Conservation (phyloP, 2,113 vertebrate genomes). For the Psettodes erumei region DNA sequence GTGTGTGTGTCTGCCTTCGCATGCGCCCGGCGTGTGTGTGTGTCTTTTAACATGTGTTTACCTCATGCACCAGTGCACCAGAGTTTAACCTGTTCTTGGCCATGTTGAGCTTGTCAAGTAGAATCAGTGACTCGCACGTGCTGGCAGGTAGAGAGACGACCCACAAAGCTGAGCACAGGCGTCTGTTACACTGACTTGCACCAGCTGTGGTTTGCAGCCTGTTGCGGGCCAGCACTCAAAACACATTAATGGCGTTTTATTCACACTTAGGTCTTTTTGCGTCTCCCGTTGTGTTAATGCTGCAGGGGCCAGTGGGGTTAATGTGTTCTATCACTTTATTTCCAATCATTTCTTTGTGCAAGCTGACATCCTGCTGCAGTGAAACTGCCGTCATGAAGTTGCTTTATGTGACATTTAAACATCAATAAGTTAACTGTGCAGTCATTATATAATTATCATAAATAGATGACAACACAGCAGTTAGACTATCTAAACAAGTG, state of each 20-base stretch:
- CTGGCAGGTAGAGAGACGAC: slow-evolving; percentile 10
- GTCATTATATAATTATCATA: neutral
- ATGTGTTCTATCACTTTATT: neutral
- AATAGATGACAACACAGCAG: neutral
- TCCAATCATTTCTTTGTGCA: neutral
- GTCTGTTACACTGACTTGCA: slow-evolving; percentile 30
- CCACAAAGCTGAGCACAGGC: slow-evolving; percentile 2
- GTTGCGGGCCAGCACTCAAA: neutral
- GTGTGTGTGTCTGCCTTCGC: slow-evolving; percentile 46
- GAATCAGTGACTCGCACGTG: neutral
- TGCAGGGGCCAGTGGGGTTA: neutral
- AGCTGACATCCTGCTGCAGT: neutral
- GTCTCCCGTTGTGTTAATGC: neutral
- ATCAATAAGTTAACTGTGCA: neutral
- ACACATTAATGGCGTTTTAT: slow-evolving; percentile 12
- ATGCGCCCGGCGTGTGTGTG: slow-evolving; percentile 38
- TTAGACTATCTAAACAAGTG: neutral
- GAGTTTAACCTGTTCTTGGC: slow-evolving; percentile 36
- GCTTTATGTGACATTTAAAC: neutral
- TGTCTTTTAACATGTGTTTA: slow-evolving; percentile 57
- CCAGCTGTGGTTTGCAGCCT: slow-evolving; percentile 5
- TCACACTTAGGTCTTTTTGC: slow-evolving; percentile 11
- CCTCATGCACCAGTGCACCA: slow-evolving; percentile 31
- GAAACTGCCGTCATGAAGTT: neutral
- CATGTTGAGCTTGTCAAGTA: neutral